A percentile compares a stretch with the other conserved stretches of the same genome.
Conservation (phyloP, 1,140 invertebrate species). For the Eciton burchellii region DNA sequence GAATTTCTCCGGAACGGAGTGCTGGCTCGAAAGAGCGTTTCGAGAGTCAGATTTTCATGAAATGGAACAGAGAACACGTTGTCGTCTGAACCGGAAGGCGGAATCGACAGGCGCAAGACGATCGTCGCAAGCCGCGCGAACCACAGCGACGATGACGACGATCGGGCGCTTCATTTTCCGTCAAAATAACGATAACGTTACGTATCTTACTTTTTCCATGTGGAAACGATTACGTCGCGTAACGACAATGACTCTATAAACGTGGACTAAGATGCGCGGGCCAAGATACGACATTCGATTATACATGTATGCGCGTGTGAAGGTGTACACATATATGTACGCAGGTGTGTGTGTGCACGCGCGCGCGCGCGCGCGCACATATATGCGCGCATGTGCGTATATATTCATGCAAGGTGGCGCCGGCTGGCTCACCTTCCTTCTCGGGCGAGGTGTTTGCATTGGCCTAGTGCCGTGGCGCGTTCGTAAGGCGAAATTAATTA, state of each 20-base stretch:
- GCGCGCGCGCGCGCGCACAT: conserved; percentile 30
- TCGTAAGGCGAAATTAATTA: conserved; percentile 84
- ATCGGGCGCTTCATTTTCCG: conserved; percentile 14
- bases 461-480: conserved; percentile 82
- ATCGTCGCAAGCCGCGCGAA: too few relatives aligned
- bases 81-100: background rate
- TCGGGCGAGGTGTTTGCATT: conserved; percentile 83
- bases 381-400: conserved; percentile 50
- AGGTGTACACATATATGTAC: too few relatives aligned
- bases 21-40: background rate
- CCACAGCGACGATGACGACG: background rate
- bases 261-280: conserved; percentile 24
- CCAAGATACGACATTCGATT: conserved; percentile 63
- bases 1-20: background rate
- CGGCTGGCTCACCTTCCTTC: conserved; percentile 47
- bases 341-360: conserved; percentile 51
- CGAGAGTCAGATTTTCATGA: too few relatives aligned
- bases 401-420: background rate
- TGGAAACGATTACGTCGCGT: conserved; percentile 42
- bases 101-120: too few relatives aligned
- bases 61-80: too few relatives aligned
- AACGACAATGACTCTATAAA: conserved; percentile 46
- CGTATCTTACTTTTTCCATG: conserved; percentile 35
- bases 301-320: background rate
- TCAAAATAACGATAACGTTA: conserved; percentile 54